These are phyloP conservation scores for Atrichornis clamosus DNA, from an alignment of 2,113 vertebrate species.

Conservation along the genomic window DNA sequence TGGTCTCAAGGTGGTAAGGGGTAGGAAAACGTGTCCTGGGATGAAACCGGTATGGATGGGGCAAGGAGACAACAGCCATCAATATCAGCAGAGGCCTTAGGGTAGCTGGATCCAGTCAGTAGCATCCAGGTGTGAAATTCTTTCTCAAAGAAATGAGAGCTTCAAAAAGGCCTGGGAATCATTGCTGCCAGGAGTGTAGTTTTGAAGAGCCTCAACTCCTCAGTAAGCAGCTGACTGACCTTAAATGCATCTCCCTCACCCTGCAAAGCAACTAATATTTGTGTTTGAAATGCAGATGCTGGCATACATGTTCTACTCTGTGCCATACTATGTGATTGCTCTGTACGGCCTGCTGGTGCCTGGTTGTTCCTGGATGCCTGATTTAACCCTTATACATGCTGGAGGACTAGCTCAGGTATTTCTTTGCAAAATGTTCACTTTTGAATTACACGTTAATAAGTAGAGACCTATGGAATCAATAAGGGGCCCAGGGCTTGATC, in stretches of 20 bases:
- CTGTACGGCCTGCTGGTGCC: constrained; percentile 88
- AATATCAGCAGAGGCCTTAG: not conserved
- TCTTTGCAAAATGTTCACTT: not conserved
- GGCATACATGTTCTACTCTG: constrained; percentile 88
- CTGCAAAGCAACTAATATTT: not conserved
- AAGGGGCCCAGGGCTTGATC: not conserved
- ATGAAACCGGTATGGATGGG: not conserved
- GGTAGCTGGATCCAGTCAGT: not conserved
- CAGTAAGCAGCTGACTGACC: not conserved
- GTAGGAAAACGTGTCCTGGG: not conserved
- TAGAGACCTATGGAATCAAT: not conserved
- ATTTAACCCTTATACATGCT: constrained; percentile 86
- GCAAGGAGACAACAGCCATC: not conserved
- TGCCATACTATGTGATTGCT: constrained; percentile 82
- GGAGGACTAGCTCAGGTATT: constrained; percentile 91
- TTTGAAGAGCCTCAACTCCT: not conserved
- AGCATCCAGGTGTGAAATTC: not conserved
- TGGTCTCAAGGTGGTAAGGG: not conserved
- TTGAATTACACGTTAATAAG: not conserved
- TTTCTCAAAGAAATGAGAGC: not conserved
- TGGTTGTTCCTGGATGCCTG: constrained; percentile 90
- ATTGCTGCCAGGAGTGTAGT: not conserved
- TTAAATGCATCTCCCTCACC: not conserved
- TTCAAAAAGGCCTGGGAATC: not conserved
- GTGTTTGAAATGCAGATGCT: constrained; percentile 81